These are phyloP conservation scores for Cyprinella venusta DNA, from an alignment of 2,797 vertebrate species.

Conservation along the genomic window DNA sequence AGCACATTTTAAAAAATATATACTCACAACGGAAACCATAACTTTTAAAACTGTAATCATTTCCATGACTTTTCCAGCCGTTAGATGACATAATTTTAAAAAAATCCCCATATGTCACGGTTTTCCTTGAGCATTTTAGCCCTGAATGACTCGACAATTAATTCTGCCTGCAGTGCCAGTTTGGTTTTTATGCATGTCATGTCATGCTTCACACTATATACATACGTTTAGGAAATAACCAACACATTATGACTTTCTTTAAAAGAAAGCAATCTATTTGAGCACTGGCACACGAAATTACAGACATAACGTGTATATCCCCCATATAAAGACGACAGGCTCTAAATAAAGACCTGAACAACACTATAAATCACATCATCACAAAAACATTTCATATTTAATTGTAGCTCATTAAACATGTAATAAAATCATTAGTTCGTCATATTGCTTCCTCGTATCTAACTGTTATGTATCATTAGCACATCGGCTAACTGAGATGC, in stretches of 20 bases:
- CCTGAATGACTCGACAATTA: conserved; percentile 12
- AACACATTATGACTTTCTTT: background rate
- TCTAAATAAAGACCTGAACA: background rate
- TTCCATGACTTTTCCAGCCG: background rate
- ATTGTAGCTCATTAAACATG: background rate
- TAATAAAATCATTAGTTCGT: background rate
- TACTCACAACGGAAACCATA: background rate
- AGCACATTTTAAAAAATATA: background rate
- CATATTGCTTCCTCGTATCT: conserved; percentile 52
- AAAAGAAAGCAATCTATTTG: background rate
- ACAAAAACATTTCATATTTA: background rate
- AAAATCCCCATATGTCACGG: background rate
- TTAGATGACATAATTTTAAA: background rate
- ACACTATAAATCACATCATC: background rate
- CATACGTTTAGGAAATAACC: background rate
- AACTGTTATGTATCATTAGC: conserved; percentile 40
- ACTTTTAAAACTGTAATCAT: background rate
- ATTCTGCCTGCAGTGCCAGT: background rate
- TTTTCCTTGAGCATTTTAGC: background rate
- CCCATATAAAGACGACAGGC: too few species aligned
- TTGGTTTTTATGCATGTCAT: background rate
- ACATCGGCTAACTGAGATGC: conserved; percentile 39
- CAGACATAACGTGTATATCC: background rate
- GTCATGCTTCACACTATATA: background rate
- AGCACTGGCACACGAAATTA: background rate